Base-by-base conservation (phyloP, 2,113 vertebrate genomes). In the Ardeotis arabs region DNA sequence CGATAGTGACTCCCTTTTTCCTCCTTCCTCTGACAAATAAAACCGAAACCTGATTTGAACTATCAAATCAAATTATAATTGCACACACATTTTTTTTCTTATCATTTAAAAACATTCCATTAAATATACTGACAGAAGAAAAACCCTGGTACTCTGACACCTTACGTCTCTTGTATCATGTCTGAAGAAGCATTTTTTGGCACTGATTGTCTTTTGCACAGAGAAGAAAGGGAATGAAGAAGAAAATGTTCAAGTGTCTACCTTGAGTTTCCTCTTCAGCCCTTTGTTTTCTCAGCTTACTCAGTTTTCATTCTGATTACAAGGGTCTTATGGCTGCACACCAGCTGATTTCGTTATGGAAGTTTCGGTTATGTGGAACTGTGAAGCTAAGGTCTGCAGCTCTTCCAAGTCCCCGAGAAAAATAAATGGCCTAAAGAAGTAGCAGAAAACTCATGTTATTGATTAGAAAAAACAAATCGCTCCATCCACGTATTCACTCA, bases 321-420 rank as follows among this genome's bases (percentile, higher is more conserved):
- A 66, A 60, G 16, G 9, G 2, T 58, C 27, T 73, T 39, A 22
- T 16, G 10, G 7, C 35, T 75, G 21, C 39, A 31, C 4, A 45
- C 5, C 7, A 60, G 1, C 4, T 41, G 12, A 3, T 77, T 58
- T 58, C 4, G 28, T 53, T 84, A 12, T 18, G 8, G 17, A 14
- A 50, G 25, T 19, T 3, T 53, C 27, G 12, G 4, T 44, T 70
- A 62, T 0, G 0, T 2, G 7, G 33, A 63, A 66, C 29, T n/a
- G 15, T 49, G 64, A 81, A 67, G 16, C 13, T 25, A 72, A 78
- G 3, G 4, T 56, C 29, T 82, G 11, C 24, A 77, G 29, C 14
- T 52, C 33, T 75, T 72, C 27, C 58, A 91, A 53, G 53, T 60
- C 16, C 6, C 21, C 47, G 18, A 64, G 25, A 58, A 90, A 85